These are phyloP conservation scores for Sebastes minor DNA, from an alignment of 2,797 vertebrate genomes.

Conservation along the genomic window DNA sequence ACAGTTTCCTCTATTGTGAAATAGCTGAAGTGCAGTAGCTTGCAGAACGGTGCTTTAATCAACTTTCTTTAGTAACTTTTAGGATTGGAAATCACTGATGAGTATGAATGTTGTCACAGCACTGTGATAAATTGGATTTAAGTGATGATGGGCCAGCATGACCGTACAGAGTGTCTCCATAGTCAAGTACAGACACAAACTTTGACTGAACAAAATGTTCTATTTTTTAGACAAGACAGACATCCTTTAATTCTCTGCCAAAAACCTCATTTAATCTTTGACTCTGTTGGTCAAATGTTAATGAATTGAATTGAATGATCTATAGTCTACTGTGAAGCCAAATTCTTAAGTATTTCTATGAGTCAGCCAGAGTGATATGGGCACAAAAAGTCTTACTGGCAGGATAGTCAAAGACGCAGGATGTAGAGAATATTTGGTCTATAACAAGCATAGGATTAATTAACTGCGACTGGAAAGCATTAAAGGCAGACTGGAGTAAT, in stretches of 20 bases:
- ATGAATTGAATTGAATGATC: no score
- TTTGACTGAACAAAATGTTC: background rate
- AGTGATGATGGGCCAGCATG: background rate
- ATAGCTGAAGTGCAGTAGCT: background rate
- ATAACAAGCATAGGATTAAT: background rate
- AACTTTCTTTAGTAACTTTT: background rate
- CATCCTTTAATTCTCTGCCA: background rate
- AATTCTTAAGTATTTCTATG: background rate
- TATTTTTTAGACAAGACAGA: background rate
- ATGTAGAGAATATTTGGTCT: background rate
- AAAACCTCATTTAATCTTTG: background rate
- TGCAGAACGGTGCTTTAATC: background rate
- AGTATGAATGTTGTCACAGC: background rate
- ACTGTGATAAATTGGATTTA: background rate
- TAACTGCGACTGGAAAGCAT: background rate
- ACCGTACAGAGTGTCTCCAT: background rate
- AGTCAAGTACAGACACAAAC: background rate
- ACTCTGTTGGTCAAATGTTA: no score
- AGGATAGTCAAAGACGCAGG: background rate
- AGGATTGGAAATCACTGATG: background rate
- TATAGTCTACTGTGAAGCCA: no score
- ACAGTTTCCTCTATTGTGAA: background rate
- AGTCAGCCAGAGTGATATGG: background rate
- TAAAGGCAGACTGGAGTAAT: background rate
- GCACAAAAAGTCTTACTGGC: background rate